Evolutionary conservation across 2,797 vertebrate species (phyloP), one percentile per base, ranked within the genome.

Genomic region (Dryobates pubescens): DNA sequence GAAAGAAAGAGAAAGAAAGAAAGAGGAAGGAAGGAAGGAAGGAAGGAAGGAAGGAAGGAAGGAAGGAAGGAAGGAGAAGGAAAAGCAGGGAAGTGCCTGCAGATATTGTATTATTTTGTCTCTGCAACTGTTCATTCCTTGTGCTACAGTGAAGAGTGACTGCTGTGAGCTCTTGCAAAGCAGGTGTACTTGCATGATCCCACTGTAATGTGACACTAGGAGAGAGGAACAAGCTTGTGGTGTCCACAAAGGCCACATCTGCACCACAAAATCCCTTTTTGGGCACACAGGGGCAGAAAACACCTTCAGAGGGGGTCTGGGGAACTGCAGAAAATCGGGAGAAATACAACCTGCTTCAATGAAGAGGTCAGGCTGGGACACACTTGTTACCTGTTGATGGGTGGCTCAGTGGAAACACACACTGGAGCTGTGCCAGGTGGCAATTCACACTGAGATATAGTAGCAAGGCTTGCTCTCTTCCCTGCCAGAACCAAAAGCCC

Each of bases 161-260:
- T 57, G 18, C 49, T 82, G 77, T 68, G n/a, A 69, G 63, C 32
- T 87, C 43, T 63, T 77, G 76, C 45, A 59, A 54, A 69, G 27
- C 2, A 5, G 1, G 0, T 22, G 34, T 22, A 4, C 57, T 84
- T 49, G 69, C 24, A 53, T 1, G 3, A 7, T 63, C 38, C 58
- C 3, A 3, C 54, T 56, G 58, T 72, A 43, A 14, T 24, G 27
- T 6, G 10, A 19, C 20, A 27, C 65, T 30, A 45, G n/a, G 32
- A 77, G 65, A 65, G 30, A 75, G 59, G 26, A 57, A 6, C 14
- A 14, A 36, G 38, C 6, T 51, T 7, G 0, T 1, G 1, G 7
- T 12, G 36, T 26, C 41, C 67, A 19, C 30, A 10, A 57, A 47
- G 22, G 26, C 43, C 10, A 1, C 41, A 17, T 16, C 57, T 57